Evolutionary conservation across 1,140 invertebrate genomes (phyloP).

Genomic region (Berghia stephanieae): DNA sequence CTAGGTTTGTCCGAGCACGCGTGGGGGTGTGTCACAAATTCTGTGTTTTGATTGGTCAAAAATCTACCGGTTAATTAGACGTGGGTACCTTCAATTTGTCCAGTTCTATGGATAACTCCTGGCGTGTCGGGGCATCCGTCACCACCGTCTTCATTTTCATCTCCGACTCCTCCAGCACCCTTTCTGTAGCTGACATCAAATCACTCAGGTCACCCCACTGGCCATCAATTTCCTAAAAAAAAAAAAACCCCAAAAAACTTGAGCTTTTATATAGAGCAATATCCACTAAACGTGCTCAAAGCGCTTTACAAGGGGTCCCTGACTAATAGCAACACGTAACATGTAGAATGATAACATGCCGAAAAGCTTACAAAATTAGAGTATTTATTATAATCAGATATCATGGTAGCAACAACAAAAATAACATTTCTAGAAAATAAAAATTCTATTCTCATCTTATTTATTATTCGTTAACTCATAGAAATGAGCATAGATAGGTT

Average conservation of each 20-base stretch:
- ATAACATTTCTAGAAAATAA: too few species aligned
- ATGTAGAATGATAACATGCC: too few species aligned
- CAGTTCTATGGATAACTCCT: constrained; percentile 39
- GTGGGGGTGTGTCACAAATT: too few species aligned
- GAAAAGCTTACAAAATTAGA: too few species aligned
- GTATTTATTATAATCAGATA: too few species aligned
- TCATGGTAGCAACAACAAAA: too few species aligned
- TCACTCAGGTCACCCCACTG: constrained; percentile 51
- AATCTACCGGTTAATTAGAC: too few species aligned
- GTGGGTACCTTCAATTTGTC: constrained; percentile 42
- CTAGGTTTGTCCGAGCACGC: too few species aligned
- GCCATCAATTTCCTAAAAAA: constrained; percentile 44
- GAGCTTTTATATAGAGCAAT: not conserved
- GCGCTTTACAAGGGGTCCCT: not conserved
- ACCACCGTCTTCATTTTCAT: constrained; percentile 44
- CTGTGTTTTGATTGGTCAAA: too few species aligned
- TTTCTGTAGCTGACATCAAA: constrained; percentile 45
- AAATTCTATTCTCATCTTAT: too few species aligned
- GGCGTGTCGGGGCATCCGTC: constrained; percentile 30
- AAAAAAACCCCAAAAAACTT: not conserved
- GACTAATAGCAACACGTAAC: not conserved
- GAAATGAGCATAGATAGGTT: too few species aligned
- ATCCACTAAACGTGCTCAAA: not conserved
- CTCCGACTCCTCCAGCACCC: constrained; percentile 57
- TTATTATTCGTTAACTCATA: too few species aligned